These are phyloP conservation scores for Thaumatotibia leucotreta DNA, from an alignment of 1,140 invertebrate species.

Conservation along the genomic window DNA sequence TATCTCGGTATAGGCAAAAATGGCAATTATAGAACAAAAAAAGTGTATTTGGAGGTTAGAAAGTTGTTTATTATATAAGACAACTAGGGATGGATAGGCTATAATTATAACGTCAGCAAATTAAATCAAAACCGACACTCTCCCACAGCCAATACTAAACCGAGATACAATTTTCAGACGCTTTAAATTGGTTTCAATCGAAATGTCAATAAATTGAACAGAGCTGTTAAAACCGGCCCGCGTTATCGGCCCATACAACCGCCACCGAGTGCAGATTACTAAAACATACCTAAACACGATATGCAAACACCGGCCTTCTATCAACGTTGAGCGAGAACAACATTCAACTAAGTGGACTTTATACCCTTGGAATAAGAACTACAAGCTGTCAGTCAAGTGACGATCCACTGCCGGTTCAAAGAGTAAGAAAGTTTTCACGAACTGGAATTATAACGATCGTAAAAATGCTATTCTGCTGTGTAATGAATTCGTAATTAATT, in stretches of 20 bases:
- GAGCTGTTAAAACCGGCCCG: not conserved
- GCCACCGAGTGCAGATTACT: constrained; percentile 6
- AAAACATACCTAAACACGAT: constrained; percentile 8
- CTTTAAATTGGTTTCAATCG: not conserved
- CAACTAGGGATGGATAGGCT: too few species aligned
- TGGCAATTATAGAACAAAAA: too few species aligned
- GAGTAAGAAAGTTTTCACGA: not conserved
- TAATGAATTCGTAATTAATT: not conserved
- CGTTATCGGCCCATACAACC: not conserved
- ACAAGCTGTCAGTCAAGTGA: not conserved
- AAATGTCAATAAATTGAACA: not conserved
- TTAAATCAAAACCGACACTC: not conserved
- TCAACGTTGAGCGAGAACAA: not conserved
- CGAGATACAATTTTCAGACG: not conserved
- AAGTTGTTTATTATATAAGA: too few species aligned
- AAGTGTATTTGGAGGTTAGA: too few species aligned
- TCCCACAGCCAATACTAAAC: not conserved
- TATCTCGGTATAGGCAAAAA: too few species aligned
- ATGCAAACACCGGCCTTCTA: constrained; percentile 10
- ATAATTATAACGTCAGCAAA: not conserved
- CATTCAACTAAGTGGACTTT: not conserved
- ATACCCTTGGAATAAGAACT: not conserved
- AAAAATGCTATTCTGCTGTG: not conserved
- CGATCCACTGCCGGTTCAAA: not conserved
- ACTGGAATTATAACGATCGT: not conserved